Evolutionary conservation across 1,140 invertebrate species (phyloP), one percentile per base, ranked within the genome.

Genomic region (Araneus ventricosus): DNA sequence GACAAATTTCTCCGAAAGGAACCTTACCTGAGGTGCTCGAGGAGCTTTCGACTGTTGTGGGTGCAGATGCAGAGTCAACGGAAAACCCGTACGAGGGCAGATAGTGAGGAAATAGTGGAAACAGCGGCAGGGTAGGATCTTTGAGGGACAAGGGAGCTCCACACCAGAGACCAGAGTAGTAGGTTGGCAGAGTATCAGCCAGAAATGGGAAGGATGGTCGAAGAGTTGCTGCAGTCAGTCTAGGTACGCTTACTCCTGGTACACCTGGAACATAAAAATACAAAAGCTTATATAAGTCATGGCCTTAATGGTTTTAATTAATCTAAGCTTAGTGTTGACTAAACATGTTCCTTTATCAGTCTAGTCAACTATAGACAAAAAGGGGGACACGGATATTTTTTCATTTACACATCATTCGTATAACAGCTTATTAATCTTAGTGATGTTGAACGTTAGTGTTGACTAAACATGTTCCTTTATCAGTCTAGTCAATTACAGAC

Each of bases 41-140:
- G 17, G 91, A 79, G 57, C 45, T 88, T 80, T 87, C 84, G 1
- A 41, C 91, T 6, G 70, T 22, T 0, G n/a, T 61, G 8, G 70
- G 57, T 41, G 52, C 45, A 39, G 41, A 57, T 24, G 82, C 30
- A 22, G 67, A 8, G 22, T 93, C 91, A 22, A 93, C 84, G 8
- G 93, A 90, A 30, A 91, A 94, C 27, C 91, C 87, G 41, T 94
- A 90, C 5, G 82, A 52, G 1, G 91, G 94, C 1, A 94, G 87
- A 30, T 94, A 94, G n/a, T 93, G 91, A 22, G 92, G 93, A 80
- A 94, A 90, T 10, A 94, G 45, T 2, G 94, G 94, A 22, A 94
- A 94, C 0, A 94, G 80, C 0, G 94, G 94, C n/a, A 94, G 87
- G 14, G 92, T 45, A 0, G 94, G 89, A 30, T 90, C 94, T 67